Percentiles rank a stretch among this genome's conserved stretches.
Conservation (phyloP, 2,888 invertebrate species). For the Bugula neritina region DNA sequence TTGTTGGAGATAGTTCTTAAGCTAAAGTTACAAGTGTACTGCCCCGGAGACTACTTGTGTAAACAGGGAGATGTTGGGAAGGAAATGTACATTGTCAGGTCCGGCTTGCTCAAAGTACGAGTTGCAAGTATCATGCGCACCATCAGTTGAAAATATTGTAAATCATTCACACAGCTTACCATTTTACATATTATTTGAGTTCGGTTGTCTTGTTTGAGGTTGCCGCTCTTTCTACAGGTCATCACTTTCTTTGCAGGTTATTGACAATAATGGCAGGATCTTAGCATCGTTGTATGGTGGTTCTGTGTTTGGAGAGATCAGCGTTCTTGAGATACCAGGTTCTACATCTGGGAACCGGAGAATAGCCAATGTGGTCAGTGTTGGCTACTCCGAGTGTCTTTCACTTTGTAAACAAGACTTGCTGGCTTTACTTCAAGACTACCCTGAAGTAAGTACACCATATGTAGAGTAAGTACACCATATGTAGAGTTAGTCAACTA, state of each 20-base stretch:
- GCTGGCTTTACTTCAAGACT: not conserved
- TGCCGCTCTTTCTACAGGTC: too few relatives aligned
- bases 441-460: not conserved
- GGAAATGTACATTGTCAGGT: constrained; percentile 25
- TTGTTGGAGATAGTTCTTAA: constrained; percentile 4
- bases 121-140: too few relatives aligned
- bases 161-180: too few relatives aligned
- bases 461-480: not conserved
- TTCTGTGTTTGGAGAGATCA: constrained; percentile 24
- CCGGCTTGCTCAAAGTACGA: not conserved
- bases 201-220: too few relatives aligned
- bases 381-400: constrained; percentile 24
- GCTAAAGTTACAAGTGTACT: constrained; percentile 19
- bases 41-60: constrained; percentile 26
- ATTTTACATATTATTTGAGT: too few relatives aligned
- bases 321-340: constrained; percentile 17
- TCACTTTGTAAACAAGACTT: constrained; percentile 1
- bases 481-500: too few relatives aligned
- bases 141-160: too few relatives aligned
- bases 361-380: constrained; percentile 14
- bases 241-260: too few relatives aligned
- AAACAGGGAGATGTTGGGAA: constrained; percentile 4
- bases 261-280: not conserved
- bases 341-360: not conserved
- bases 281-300: not conserved